Evolutionary conservation across 2,888 invertebrate species (phyloP).

Genomic region (Epistrophe eligans): DNA sequence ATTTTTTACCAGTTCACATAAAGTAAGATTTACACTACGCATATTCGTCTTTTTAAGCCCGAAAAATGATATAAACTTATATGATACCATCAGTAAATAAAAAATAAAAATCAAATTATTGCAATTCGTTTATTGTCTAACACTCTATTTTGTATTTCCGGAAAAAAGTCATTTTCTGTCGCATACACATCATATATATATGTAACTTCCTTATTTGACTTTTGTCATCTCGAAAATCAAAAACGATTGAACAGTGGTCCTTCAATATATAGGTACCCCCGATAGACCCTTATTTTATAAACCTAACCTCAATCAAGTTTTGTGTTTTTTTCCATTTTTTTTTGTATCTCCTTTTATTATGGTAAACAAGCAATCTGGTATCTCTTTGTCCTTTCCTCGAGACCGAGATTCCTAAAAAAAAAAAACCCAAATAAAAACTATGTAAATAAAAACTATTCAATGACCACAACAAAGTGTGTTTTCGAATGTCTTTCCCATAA

Average conservation of each 20-base stretch:
- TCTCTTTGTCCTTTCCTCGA: constrained; percentile 21
- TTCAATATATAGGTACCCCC: neutral
- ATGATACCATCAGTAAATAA: neutral
- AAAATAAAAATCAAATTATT: neutral
- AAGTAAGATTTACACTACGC: too few relatives aligned
- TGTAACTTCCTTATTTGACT: neutral
- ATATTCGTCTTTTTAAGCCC: too few relatives aligned
- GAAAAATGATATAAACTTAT: neutral
- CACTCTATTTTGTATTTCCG: neutral
- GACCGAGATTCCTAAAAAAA: constrained; percentile 1
- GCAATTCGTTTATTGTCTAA: neutral
- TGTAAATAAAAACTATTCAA: constrained; percentile 42
- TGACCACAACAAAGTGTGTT: constrained; percentile 32
- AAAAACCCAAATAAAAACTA: constrained; percentile 23
- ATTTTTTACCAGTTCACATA: too few relatives aligned
- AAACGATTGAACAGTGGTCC: neutral
- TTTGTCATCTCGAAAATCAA: constrained; percentile 15
- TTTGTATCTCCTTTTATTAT: neutral
- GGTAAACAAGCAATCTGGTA: constrained; percentile 30
- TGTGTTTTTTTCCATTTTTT: neutral
- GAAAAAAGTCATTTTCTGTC: neutral
- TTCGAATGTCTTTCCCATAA: constrained; percentile 32
- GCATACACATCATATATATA: neutral
- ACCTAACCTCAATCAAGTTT: constrained; percentile 27
- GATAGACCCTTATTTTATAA: constrained; percentile 14